Base-by-base conservation (phyloP, 1,140 invertebrate genomes). In the Heliconius himera region DNA sequence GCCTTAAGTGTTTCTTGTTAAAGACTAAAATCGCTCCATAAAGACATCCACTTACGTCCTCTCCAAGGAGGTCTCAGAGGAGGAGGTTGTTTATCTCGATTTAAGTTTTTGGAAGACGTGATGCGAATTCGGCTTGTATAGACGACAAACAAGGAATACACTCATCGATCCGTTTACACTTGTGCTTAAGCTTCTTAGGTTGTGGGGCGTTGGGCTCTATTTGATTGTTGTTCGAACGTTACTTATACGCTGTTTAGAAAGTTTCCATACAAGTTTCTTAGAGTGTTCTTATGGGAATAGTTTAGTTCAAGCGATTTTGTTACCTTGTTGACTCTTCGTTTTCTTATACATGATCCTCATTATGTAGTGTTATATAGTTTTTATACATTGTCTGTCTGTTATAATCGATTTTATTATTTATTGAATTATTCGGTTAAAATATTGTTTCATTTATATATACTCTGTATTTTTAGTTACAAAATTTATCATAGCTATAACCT, bases 121-220 rank as follows among this genome's bases (percentile, higher is more conserved):
- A 92, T 88, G 91, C 91, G 92, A 94, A 94, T 94, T 94, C 91
- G 85, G 92, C 89, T 93, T 91, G 92, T 93, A 91, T 91, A 90
- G 88, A 88, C 89, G 88, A 88, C 87, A 89, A 87, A 93, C 90
- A 93, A 91, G 93, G 91, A 92, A 85, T 85, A 88, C 82, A 89
- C 85, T 90, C 87, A 93, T 93, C 92, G 93, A 93, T 92, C 93
- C 82, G 86, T 83, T 84, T 86, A 88, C 85, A 82, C 81, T 80
- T 77, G 86, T 87, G 85, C 87, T 91, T 92, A 87, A 83, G 89
- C 83, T 85, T 77, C 88, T 89, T 85, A 82, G 80, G 81, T 82
- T 81, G 77, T 82, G 71, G 77, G 51, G 71, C 77, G 79, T 76
- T 84, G 85, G 82, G 85, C 81, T 82, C 89, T 90, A 91, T 91